Evolutionary conservation across 2,797 vertebrate genomes (phyloP), one percentile per base, ranked within the genome.

Genomic region (Carapus acus): DNA sequence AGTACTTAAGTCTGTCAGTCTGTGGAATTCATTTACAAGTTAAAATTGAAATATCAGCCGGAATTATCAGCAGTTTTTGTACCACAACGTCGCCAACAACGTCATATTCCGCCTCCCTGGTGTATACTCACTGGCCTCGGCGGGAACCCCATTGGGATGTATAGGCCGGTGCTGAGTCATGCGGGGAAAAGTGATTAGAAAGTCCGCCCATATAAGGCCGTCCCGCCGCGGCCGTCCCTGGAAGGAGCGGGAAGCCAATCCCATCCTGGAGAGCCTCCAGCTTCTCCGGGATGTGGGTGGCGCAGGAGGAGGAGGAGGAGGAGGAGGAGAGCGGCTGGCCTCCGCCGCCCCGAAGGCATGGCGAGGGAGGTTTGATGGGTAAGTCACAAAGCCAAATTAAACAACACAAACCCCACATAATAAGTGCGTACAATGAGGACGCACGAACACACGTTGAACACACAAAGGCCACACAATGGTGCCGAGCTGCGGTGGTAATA

Each of bases 201-300:
- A 50, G 34, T 22, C 70, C 2, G 59, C 60, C 86, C 88, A 78
- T 88, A 87, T 89, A 84, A 83, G 86, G 87, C 54, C 81, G 79
- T 73, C 76, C 73, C 47, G 76, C 56, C 56, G 47, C 75, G 67
- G 68, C 76, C 47, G 73, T 85, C 67, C 77, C 63, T 60, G 55
- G 52, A 62, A 73, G 67, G 62, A 81, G 65, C 81, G 83, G 86
- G 86, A 89, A 87, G 81, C 83, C 86, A 24, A 77, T 86, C 88
- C 86, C 82, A 72, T 65, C 29, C 71, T 81, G 86, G 87, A 77
- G 4, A 15, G 18, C 49, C 17, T 86, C 88, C 88, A 87, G 68
- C 38, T 21, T 56, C 71, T 50, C 58, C 50, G 46, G 58, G 68
- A 66, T 46, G 69, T 68, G 65, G 70, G 61, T 69, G 71, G 72